Evolutionary conservation across 2,113 vertebrate genomes (phyloP).

Genomic region (Agapornis roseicollis): DNA sequence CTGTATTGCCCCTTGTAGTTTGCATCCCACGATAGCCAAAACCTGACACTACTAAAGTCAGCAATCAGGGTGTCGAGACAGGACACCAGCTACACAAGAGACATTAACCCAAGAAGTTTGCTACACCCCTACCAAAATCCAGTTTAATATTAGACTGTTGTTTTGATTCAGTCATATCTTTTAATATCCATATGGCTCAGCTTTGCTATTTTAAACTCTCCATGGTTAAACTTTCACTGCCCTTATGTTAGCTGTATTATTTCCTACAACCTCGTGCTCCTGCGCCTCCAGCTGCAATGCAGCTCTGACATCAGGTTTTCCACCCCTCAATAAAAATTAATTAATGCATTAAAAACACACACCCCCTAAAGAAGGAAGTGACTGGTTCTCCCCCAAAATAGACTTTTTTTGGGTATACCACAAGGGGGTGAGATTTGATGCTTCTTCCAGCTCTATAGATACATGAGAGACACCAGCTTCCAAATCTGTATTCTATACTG

Average conservation of each 20-base stretch:
- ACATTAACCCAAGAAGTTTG: background rate
- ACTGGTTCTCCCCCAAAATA: background rate
- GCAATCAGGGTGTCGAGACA: background rate
- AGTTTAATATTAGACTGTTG: constrained; percentile 38
- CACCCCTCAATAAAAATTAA: constrained; percentile 56
- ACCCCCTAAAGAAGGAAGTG: constrained; percentile 28
- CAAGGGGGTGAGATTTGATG: constrained; percentile 4
- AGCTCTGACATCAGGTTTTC: constrained; percentile 64
- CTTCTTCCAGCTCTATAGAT: constrained; percentile 1
- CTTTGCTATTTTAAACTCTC: constrained; percentile 58
- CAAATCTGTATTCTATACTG: background rate
- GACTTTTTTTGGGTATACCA: background rate
- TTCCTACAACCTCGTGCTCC: constrained; percentile 41
- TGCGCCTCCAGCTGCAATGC: background rate
- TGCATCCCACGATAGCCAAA: background rate
- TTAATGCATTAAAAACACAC: constrained; percentile 53
- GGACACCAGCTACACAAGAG: background rate
- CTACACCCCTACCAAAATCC: background rate
- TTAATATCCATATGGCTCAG: constrained; percentile 63
- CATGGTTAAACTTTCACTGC: constrained; percentile 45
- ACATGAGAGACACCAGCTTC: background rate
- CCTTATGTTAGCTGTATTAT: constrained; percentile 31
- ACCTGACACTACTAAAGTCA: background rate
- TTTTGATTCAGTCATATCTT: constrained; percentile 62
- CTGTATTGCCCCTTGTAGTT: background rate